A percentile compares a stretch with the other conserved stretches of the same genome.
Evolutionary conservation across 2,797 vertebrate genomes (phyloP).

Genomic region (Oceanodroma leucorhoa): DNA sequence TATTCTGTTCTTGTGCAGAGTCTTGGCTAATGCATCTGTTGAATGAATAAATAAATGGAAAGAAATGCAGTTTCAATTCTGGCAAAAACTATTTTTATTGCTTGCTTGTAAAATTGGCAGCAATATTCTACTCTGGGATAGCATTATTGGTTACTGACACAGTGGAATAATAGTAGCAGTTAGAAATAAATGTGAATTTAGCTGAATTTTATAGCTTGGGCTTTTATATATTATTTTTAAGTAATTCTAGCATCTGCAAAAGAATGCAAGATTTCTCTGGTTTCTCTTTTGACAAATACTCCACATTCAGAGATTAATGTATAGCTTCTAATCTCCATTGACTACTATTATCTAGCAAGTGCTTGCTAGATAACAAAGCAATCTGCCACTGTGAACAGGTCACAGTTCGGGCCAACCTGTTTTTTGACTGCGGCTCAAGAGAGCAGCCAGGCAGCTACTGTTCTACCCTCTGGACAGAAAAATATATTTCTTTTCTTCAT

Average conservation of each 20-base stretch:
- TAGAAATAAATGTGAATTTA: neutral
- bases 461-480: neutral
- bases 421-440: neutral
- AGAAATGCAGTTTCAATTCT: conserved; percentile 59
- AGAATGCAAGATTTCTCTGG: neutral
- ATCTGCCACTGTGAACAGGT: neutral
- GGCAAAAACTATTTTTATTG: conserved; percentile 39
- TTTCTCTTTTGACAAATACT: neutral
- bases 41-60: conserved; percentile 58
- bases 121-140: neutral
- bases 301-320: neutral
- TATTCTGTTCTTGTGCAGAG: conserved; percentile 30
- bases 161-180: conserved; percentile 8
- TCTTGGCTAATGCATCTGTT: conserved; percentile 52
- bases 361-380: neutral
- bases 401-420: neutral
- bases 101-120: conserved; percentile 52
- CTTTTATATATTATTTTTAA: neutral
- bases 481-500: neutral
- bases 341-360: neutral
- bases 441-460: neutral
- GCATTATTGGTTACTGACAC: conserved; percentile 10
- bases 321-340: neutral
- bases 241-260: neutral
- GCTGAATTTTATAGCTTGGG: neutral